Percentiles rank a stretch among this genome's conserved stretches.
phyloP scores from a whole-genome alignment of 2,797 vertebrate species.

The Danio aesculapii region DNA sequence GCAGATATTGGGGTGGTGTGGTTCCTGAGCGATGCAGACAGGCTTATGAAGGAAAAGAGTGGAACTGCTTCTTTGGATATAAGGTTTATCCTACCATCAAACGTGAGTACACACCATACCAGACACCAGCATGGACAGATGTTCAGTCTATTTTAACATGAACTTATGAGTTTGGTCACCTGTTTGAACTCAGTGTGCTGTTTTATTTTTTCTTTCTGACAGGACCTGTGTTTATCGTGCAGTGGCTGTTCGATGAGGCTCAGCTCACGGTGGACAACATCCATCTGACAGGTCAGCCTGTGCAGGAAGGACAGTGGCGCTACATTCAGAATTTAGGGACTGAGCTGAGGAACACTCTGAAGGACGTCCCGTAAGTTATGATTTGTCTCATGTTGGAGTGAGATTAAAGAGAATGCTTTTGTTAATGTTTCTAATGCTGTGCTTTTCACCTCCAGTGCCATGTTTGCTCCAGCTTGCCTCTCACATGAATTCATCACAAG shows the following conservation, averaged over 20 bases:
- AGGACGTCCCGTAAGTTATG: conserved; percentile 90
- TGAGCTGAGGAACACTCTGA: conserved; percentile 92
- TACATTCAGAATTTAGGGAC: conserved; percentile 96
- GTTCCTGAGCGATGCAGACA: conserved; percentile 91
- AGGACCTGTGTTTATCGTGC: conserved; percentile 97
- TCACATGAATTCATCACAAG: conserved; percentile 95
- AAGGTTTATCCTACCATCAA: conserved; percentile 94
- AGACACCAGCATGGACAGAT: background rate
- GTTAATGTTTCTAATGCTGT: conserved; percentile 13
- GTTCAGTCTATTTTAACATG: no score
- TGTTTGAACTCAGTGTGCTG: background rate
- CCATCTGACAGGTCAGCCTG: conserved; percentile 93
- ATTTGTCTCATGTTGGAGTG: no score
- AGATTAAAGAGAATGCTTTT: no score
- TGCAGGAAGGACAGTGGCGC: conserved; percentile 96
- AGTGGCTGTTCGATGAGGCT: conserved; percentile 98
- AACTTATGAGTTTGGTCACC: background rate
- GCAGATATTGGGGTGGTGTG: conserved; percentile 92
- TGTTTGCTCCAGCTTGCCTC: conserved; percentile 95
- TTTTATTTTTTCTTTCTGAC: background rate
- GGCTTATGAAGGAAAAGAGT: conserved; percentile 91
- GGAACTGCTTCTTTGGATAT: conserved; percentile 99
- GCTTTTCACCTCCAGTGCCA: conserved; percentile 80
- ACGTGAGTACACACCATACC: conserved; percentile 79
- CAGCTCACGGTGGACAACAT: conserved; percentile 96